Evolutionary conservation across 2,797 vertebrate species (phyloP).

Genomic region (Ctenosaura bakeri): DNA sequence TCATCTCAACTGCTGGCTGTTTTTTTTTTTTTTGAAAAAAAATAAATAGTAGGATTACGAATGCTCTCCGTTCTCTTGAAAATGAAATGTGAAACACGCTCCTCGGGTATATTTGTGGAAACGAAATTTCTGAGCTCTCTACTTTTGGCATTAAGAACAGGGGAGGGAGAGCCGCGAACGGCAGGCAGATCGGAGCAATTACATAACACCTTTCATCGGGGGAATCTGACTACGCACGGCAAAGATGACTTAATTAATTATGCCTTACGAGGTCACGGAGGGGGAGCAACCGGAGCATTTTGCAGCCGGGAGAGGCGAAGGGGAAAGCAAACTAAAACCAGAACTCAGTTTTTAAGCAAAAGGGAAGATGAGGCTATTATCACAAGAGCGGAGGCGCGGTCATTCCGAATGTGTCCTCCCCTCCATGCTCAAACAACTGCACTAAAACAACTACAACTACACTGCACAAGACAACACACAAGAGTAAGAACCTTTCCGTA

Average conservation of each 20-base stretch:
- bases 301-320: background rate
- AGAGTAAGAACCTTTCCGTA: no score
- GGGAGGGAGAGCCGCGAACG: background rate
- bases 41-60: background rate
- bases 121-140: background rate
- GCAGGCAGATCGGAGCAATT: background rate
- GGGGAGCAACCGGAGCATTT: background rate
- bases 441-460: no score
- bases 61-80: background rate
- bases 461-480: no score
- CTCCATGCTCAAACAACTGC: background rate
- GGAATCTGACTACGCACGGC: background rate
- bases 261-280: background rate
- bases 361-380: background rate
- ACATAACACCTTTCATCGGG: conserved; percentile 14
- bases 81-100: background rate
- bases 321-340: background rate
- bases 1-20: fast-evolving
- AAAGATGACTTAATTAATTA: conserved; percentile 35
- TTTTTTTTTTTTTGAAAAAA: background rate
- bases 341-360: no score
- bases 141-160: conserved; percentile 25
- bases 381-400: background rate
- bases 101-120: background rate
- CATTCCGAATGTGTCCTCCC: background rate